Conservation (phyloP, 2,797 vertebrate species). For the Crocodylus rhombifer region DNA sequence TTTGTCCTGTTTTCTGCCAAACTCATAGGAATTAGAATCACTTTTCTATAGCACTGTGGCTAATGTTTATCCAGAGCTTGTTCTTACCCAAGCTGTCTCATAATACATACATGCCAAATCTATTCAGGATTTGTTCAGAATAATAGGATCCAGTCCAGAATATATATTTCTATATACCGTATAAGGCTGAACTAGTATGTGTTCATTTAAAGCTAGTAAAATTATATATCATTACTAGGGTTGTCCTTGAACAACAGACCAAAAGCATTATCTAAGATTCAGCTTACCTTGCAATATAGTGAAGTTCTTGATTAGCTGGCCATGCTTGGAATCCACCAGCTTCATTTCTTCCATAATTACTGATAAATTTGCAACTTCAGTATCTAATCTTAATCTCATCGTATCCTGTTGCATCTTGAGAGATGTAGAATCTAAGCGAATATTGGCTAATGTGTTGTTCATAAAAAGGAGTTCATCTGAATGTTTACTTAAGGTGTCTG, state of each 20-base stretch:
- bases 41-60: background rate
- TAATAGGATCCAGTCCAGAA: background rate
- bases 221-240: background rate
- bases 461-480: conserved; percentile 89
- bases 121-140: background rate
- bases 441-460: conserved; percentile 88
- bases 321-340: conserved; percentile 95
- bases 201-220: background rate
- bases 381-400: conserved; percentile 90
- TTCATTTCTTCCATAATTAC: conserved; percentile 99
- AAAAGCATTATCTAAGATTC: background rate
- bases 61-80: background rate
- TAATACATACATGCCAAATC: background rate
- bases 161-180: background rate
- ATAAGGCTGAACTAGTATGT: background rate
- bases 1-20: too few relatives aligned
- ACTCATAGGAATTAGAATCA: too few relatives aligned
- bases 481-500: conserved; percentile 90
- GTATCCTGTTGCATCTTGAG: conserved; percentile 91
- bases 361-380: conserved; percentile 92
- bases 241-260: background rate
- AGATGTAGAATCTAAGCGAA: conserved; percentile 84
- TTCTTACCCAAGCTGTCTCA: background rate
- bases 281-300: conserved; percentile 94
- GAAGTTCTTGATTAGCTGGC: conserved; percentile 97